Evolutionary conservation across 2,797 vertebrate genomes (phyloP), one percentile per base, ranked within the genome.

Genomic region (Otolemur crassicaudatus): DNA sequence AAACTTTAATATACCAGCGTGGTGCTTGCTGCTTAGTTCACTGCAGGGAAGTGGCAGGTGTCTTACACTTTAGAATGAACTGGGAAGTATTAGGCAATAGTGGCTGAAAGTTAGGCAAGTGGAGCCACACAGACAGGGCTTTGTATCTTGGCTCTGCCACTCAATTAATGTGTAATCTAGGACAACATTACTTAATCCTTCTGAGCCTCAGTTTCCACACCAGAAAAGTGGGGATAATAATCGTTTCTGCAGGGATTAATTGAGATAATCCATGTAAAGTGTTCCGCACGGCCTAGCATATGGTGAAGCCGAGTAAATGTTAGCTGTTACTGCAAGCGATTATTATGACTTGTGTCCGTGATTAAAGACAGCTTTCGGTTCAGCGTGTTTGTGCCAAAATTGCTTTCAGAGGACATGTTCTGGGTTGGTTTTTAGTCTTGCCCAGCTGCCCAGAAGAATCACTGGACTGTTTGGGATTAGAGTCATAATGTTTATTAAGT

Each of bases 171-270:
- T 75, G 34, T 82, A 37, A 72, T 56, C 83, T 73, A n/a, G 3
- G 63, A 40, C 67, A 94, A 87, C 94, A 82, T 9, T 53, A 73
- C 77, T 91, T 96, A 95, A 96, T 94, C 91, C 86, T 43, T 53
- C 76, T 97, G 94, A 94, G 65, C 93, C 91, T 97, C 97, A 96
- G 96, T 97, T 93, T 97, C 93, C 53, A 92, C 53, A 67, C 69
- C 34, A 70, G 61, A 27, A 87, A 97, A 98, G 84, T 81, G 89
- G 60, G 8, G 72, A n/a, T 85, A 97, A 95, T 84, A 90, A 13
- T 76, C 37, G 0, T 86, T 40, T 93, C 94, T 61, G 14, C 79
- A 60, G 94, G 69, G 84, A 94, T 94, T 93, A 87, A 91, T 80
- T 94, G 87, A 95, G 67, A 67, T 96, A 90, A 97, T 96, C 97